A percentile compares a stretch with the other conserved stretches of the same genome.
These are phyloP conservation scores for Clusia tigrina DNA, from an alignment of 2,888 invertebrate genomes.

Conservation along the genomic window DNA sequence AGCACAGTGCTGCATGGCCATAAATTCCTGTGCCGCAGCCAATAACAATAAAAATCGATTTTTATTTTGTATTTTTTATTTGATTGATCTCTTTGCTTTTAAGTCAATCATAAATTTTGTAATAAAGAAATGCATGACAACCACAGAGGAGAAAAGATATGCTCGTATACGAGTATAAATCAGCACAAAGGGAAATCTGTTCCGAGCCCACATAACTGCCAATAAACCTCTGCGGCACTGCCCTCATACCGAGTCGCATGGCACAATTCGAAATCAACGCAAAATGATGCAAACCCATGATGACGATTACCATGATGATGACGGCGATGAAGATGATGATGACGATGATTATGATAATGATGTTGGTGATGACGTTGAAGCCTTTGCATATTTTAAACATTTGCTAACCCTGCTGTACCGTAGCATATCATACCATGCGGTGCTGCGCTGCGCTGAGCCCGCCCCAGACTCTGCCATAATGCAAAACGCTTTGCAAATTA, in stretches of 20 bases:
- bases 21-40: too few relatives aligned
- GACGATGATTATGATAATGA: too few relatives aligned
- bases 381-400: conserved; percentile 4
- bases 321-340: too few relatives aligned
- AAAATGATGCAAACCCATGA: neutral
- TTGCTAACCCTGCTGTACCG: neutral
- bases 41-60: conserved; percentile 4
- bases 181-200: neutral
- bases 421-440: too few relatives aligned
- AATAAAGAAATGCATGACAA: neutral
- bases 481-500: neutral
- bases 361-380: too few relatives aligned
- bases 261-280: neutral
- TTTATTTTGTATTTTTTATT: neutral
- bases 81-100: conserved; percentile 2
- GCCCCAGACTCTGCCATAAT: too few relatives aligned
- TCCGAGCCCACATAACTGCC: conserved; percentile 1
- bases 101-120: conserved; percentile 12
- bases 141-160: neutral
- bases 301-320: too few relatives aligned
- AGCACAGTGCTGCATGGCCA: too few relatives aligned
- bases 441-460: too few relatives aligned
- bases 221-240: neutral
- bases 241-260: neutral
- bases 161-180: too few relatives aligned